phyloP scores from a whole-genome alignment of 2,888 invertebrate species.

The Zonitis immaculata region DNA sequence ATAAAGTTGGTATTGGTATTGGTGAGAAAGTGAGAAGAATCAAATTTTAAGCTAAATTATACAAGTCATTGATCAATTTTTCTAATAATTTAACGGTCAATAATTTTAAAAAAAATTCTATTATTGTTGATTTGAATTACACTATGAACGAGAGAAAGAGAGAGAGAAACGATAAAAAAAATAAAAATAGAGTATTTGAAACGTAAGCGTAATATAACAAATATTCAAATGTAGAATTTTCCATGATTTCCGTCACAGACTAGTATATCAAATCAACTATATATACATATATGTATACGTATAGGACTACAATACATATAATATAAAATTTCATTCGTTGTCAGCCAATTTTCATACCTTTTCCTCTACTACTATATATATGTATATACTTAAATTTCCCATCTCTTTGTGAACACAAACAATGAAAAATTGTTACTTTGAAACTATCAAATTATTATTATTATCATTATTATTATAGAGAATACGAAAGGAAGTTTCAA shows the following conservation, averaged over 20 bases:
- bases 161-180: no score
- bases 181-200: neutral
- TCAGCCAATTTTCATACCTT: neutral
- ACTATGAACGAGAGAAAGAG: no score
- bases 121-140: no score
- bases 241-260: neutral
- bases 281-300: no score
- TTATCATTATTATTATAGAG: no score
- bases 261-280: neutral
- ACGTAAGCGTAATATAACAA: neutral
- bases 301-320: no score
- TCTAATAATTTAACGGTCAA: no score
- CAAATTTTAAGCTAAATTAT: no score
- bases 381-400: neutral
- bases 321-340: neutral
- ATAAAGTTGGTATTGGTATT: no score
- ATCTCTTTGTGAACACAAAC: neutral
- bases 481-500: no score
- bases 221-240: neutral
- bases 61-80: neutral
- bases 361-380: no score
- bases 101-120: no score
- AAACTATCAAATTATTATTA: neutral
- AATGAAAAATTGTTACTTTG: neutral
- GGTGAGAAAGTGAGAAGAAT: neutral